Evolutionary conservation across 1,140 invertebrate species (phyloP), one percentile per base, ranked within the genome.

Genomic region (Hetaerina americana): DNA sequence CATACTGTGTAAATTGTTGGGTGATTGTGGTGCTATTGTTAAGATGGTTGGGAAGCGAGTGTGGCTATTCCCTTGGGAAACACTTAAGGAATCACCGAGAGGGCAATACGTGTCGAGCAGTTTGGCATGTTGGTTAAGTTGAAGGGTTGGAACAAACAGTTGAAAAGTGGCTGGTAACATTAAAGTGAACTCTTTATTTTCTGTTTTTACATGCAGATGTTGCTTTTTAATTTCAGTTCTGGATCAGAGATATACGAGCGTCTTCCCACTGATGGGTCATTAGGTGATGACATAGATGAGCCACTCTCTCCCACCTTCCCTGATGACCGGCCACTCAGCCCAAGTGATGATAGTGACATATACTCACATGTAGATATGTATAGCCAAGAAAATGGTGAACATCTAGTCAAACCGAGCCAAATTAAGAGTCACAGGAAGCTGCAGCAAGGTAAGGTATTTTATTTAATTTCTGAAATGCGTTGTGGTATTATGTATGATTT

Each of bases 181-280:
- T n/a, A n/a, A n/a, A n/a, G n/a, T n/a, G n/a, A n/a, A n/a, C n/a
- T n/a, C n/a, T n/a, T n/a, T n/a, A n/a, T n/a, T n/a, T n/a, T n/a
- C n/a, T n/a, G n/a, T n/a, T n/a, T n/a, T n/a, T n/a, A n/a, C n/a
- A n/a, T n/a, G n/a, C n/a, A n/a, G n/a, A n/a, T n/a, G n/a, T n/a
- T n/a, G n/a, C n/a, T n/a, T n/a, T n/a, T 12, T 57, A 2, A 18
- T 40, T 57, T 57, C 74, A 86, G 86, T 74, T 89, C 86, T 74
- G 90, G 90, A 77, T 92, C 89, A 71, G 92, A 95, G 78, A 92
- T 92, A 74, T 94, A 93, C 78, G 92, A 94, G 81, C 87, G 90
- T 76, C 84, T 90, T 73, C 88, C 88, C 5, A 84, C 83, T 15
- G 86, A 87, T 74, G 85, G 84, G 57, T 79, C 78, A 31, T 66